phyloP scores from a whole-genome alignment of 2,888 invertebrate genomes.

The Exocentrus adspersus region DNA sequence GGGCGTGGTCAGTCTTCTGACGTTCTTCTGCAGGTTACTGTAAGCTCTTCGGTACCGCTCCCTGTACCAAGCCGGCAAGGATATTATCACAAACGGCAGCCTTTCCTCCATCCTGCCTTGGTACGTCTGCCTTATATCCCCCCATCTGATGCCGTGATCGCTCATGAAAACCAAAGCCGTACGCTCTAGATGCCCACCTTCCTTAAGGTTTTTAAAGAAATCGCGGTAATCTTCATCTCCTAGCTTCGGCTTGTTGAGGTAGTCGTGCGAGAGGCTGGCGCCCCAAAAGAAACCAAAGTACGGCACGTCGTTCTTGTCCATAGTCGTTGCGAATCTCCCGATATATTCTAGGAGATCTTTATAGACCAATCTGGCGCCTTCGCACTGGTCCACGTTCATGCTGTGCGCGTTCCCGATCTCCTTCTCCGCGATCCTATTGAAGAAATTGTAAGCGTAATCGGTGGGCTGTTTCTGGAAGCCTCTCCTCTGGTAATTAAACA shows the following conservation, averaged over 20 bases:
- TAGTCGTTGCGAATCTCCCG: conserved; percentile 69
- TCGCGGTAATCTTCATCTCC: conserved; percentile 74
- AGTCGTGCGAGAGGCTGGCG: conserved; percentile 85
- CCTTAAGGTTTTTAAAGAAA: conserved; percentile 69
- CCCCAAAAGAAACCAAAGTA: conserved; percentile 90
- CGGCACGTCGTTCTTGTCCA: conserved; percentile 68
- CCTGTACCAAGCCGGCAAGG: conserved; percentile 78
- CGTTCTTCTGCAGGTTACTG: conserved; percentile 73
- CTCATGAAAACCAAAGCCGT: conserved; percentile 80
- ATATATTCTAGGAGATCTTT: conserved; percentile 79
- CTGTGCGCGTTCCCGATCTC: conserved; percentile 73
- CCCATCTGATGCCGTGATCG: conserved; percentile 92
- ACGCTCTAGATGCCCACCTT: conserved; percentile 69
- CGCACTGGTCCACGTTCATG: conserved; percentile 75
- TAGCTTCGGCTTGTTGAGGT: conserved; percentile 78
- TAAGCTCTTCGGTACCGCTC: conserved; percentile 71
- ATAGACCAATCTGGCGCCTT: conserved; percentile 75
- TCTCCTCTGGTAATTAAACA: conserved; percentile 81
- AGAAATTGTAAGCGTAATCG: conserved; percentile 84
- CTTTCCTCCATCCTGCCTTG: conserved; percentile 90
- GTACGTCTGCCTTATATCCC: conserved; percentile 82
- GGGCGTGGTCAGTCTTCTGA: conserved; percentile 79
- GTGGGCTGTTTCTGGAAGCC: conserved; percentile 85
- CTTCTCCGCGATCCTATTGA: conserved; percentile 74
- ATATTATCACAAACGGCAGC: conserved; percentile 80